A percentile compares a stretch with the other conserved stretches of the same genome.
Evolutionary conservation across 2,888 invertebrate genomes (phyloP).

Genomic region (Hemaris fuciformis): DNA sequence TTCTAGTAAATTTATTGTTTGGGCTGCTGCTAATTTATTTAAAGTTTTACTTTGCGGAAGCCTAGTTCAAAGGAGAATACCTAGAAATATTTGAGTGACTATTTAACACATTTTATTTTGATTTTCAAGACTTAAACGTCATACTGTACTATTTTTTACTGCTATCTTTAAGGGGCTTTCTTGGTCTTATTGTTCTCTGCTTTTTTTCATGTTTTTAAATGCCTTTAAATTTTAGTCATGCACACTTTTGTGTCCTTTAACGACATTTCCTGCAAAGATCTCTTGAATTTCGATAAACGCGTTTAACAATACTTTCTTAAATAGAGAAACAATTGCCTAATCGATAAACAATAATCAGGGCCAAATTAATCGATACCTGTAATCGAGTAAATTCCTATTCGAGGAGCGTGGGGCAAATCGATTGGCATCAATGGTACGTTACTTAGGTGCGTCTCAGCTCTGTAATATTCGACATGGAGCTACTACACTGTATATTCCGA

Average conservation of each 20-base stretch:
- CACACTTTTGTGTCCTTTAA: not conserved
- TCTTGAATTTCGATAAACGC: not conserved
- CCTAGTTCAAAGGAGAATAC: too few relatives aligned
- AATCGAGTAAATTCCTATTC: not conserved
- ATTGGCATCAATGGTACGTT: not conserved
- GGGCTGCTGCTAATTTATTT: not conserved
- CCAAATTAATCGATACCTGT: not conserved
- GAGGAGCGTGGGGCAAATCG: not conserved
- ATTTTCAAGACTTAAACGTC: too few relatives aligned
- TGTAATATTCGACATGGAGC: not conserved
- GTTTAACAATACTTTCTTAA: not conserved
- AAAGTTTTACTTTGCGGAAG: too few relatives aligned
- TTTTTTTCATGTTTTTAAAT: too few relatives aligned
- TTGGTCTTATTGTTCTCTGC: too few relatives aligned
- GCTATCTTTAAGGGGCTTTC: too few relatives aligned
- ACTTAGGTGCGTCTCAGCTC: not conserved
- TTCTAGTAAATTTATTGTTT: not conserved
- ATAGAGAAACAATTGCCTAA: not conserved
- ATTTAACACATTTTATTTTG: too few relatives aligned
- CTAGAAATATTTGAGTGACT: too few relatives aligned
- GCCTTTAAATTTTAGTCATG: too few relatives aligned
- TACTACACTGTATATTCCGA: conserved; percentile 1
- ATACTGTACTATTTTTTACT: too few relatives aligned
- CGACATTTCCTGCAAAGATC: not conserved
- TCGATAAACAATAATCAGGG: not conserved